These are phyloP conservation scores for Sipha maydis DNA, from an alignment of 2,888 invertebrate genomes.

Conservation along the genomic window DNA sequence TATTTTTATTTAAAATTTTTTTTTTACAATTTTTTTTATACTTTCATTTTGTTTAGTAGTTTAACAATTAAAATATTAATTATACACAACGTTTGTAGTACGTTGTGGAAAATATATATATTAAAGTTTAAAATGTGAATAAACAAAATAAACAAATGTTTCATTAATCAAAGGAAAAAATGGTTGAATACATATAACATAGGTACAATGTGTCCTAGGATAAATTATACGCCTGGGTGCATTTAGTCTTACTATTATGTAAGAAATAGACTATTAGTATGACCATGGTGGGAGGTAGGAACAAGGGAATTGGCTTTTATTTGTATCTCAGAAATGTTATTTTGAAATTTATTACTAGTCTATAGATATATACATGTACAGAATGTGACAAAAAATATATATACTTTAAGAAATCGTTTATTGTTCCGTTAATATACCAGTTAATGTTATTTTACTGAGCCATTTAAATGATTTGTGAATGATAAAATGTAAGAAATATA, in stretches of 20 bases:
- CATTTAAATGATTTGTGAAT: background rate
- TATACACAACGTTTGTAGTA: too few relatives aligned
- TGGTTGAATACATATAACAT: background rate
- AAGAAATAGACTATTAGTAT: background rate
- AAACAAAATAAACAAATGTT: too few relatives aligned
- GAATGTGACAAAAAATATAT: background rate
- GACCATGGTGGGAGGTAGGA: background rate
- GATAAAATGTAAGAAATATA: background rate
- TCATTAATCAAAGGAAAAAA: background rate
- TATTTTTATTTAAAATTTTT: too few relatives aligned
- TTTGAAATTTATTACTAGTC: background rate
- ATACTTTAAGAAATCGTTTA: background rate
- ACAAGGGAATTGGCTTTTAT: background rate
- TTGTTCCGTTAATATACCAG: background rate
- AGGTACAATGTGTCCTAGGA: background rate
- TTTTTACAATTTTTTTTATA: too few relatives aligned
- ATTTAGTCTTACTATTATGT: background rate
- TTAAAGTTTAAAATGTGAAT: too few relatives aligned
- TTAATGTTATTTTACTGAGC: slow-evolving; percentile 8
- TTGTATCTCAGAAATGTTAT: background rate
- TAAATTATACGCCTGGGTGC: background rate
- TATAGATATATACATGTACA: background rate
- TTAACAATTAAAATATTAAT: too few relatives aligned
- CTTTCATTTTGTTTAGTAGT: too few relatives aligned
- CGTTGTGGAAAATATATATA: too few relatives aligned